phyloP scores from a whole-genome alignment of 2,113 vertebrate genomes.

The Aldabrachelys gigantea region DNA sequence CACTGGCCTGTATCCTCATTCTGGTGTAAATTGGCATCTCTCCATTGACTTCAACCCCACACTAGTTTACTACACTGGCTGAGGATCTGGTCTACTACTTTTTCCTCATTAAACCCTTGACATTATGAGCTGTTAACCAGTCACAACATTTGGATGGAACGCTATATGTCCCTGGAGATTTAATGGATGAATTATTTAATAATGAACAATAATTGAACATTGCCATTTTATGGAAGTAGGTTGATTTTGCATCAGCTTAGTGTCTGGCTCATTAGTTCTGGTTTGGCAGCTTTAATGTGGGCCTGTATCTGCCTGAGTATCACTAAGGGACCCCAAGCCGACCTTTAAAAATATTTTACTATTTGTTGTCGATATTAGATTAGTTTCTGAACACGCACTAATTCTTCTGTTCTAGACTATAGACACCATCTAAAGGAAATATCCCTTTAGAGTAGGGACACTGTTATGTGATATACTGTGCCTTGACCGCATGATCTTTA shows the following conservation, averaged over 20 bases:
- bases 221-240: not conserved
- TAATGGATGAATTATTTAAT: not conserved
- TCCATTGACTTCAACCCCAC: rapidly evolving
- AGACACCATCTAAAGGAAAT: conserved; percentile 4
- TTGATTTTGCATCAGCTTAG: not conserved
- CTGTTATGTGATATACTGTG: not conserved
- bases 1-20: not conserved
- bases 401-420: not conserved
- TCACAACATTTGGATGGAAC: not conserved
- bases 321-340: not conserved
- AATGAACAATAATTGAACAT: not conserved
- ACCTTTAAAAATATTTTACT: not conserved
- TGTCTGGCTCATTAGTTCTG: not conserved
- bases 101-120: not conserved
- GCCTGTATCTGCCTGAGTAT: not conserved
- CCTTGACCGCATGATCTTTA: not conserved
- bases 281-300: not conserved
- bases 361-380: not conserved
- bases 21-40: rapidly evolving
- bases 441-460: not conserved
- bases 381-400: not conserved
- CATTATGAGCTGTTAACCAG: not conserved
- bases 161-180: not conserved
- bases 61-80: not conserved
- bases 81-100: rapidly evolving